Evolutionary conservation across 1,140 invertebrate genomes (phyloP), one percentile per base, ranked within the genome.

Genomic region (Prorops nasuta): DNA sequence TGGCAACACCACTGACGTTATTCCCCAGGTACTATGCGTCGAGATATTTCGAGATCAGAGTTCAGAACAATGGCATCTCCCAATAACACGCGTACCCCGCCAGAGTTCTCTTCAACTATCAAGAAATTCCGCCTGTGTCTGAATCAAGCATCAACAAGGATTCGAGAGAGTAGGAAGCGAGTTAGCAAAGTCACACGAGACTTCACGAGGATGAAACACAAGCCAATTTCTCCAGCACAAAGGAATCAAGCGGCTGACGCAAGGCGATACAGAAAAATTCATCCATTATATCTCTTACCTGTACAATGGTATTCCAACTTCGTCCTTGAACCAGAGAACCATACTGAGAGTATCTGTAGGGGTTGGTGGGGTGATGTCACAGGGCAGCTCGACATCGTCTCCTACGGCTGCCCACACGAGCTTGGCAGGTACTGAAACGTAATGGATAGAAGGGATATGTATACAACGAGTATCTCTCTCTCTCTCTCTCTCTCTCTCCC

Each of bases 281-380:
- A 10, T 18, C 15, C 12, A 37, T 6, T 37, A 37, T 17, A 14
- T n/a, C 3, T 73, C 79, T 84, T 79, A 91, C 90, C 87, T 91
- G 75, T 92, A 92, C 24, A 92, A 79, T 12, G 90, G 90, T 76
- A 91, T 91, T 20, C 87, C 86, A 24, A 82, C 84, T 19, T 84
- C 82, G 65, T 91, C 89, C 71, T 90, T 90, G 74, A 91, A 92
- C 90, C 90, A 92, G 44, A 93, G 82, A 53, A 91, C 81, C 82
- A 90, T 83, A 61, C 82, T 88, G 39, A 92, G 86, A 17, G 82
- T 83, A 60, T 92, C 90, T 50, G 83, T 82, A 2, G 82, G 75
- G 22, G 79, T 75, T 4, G 86, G 84, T 3, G 89, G 84, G 9
- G 86, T 89, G 28, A 92, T 80, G 72, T 92, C 87, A 75, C 91